phyloP scores from a whole-genome alignment of 2,113 vertebrate species.

The Pholis gunnellus region DNA sequence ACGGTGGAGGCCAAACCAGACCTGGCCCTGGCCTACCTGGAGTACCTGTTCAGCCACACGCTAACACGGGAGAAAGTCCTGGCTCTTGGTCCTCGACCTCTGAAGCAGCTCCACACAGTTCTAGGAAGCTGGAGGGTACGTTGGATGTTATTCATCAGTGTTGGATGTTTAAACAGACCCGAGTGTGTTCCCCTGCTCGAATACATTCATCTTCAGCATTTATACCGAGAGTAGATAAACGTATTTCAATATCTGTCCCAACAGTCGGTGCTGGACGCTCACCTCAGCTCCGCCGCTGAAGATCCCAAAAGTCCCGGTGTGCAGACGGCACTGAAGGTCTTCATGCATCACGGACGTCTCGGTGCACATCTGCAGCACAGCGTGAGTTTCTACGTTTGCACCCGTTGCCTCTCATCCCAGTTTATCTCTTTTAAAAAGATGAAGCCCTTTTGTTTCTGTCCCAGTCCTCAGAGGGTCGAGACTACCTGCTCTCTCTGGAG shows the following conservation, averaged over 20 bases:
- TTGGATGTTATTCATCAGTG: background rate
- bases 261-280: conserved; percentile 83
- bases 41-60: conserved; percentile 87
- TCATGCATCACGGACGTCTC: conserved; percentile 86
- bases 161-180: background rate
- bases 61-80: conserved; percentile 86
- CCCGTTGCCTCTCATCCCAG: too few relatives aligned
- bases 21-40: conserved; percentile 89
- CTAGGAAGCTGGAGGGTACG: conserved; percentile 88
- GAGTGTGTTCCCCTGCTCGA: background rate
- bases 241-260: background rate
- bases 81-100: conserved; percentile 78
- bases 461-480: conserved; percentile 87
- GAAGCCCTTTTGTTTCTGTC: background rate
- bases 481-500: conserved; percentile 85
- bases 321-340: conserved; percentile 85
- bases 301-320: conserved; percentile 61
- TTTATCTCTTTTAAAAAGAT: background rate
- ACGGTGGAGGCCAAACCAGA: conserved; percentile 85
- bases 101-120: conserved; percentile 85
- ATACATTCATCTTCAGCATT: background rate
- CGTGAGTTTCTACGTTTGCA: conserved; percentile 73
- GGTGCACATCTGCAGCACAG: conserved; percentile 89
- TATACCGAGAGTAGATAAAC: background rate
- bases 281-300: conserved; percentile 75